Percentiles rank a stretch among this genome's conserved stretches.
Evolutionary conservation across 2,888 invertebrate genomes (phyloP).

Genomic region (Papilio demoleus): DNA sequence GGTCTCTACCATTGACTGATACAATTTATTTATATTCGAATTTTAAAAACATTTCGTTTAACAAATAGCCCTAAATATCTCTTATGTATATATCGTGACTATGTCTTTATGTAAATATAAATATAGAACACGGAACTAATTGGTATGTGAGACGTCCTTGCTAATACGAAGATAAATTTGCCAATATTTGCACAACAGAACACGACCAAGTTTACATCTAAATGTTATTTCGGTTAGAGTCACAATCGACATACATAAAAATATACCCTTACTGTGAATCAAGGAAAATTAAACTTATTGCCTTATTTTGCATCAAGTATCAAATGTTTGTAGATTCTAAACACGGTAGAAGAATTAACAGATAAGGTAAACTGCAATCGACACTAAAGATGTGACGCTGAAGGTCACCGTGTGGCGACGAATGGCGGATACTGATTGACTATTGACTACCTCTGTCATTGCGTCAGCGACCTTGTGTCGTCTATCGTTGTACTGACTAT

Average conservation of each 20-base stretch:
- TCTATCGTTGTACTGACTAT: no score
- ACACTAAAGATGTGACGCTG: constrained; percentile 48
- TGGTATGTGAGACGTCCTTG: constrained; percentile 26
- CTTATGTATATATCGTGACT: background rate
- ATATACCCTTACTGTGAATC: background rate
- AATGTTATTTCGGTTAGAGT: background rate
- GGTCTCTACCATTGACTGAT: no score
- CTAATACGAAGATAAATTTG: constrained; percentile 18
- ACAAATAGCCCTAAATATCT: background rate
- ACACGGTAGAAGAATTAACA: constrained; percentile 19
- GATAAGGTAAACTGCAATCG: constrained; percentile 38
- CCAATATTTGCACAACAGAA: constrained; percentile 12
- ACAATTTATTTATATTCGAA: no score
- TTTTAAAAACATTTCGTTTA: no score
- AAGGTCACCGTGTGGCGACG: constrained; percentile 50
- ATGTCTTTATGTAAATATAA: background rate
- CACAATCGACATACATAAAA: background rate
- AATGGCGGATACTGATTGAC: constrained; percentile 21
- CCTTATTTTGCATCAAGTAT: background rate
- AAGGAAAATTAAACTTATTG: no score
- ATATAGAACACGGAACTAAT: constrained; percentile 5
- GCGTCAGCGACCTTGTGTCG: constrained; percentile 57
- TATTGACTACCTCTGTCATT: constrained; percentile 61
- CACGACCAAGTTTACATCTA: background rate
- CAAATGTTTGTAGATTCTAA: constrained; percentile 17